phyloP scores from a whole-genome alignment of 2,113 vertebrate species.

The Ceratotherium simum region DNA sequence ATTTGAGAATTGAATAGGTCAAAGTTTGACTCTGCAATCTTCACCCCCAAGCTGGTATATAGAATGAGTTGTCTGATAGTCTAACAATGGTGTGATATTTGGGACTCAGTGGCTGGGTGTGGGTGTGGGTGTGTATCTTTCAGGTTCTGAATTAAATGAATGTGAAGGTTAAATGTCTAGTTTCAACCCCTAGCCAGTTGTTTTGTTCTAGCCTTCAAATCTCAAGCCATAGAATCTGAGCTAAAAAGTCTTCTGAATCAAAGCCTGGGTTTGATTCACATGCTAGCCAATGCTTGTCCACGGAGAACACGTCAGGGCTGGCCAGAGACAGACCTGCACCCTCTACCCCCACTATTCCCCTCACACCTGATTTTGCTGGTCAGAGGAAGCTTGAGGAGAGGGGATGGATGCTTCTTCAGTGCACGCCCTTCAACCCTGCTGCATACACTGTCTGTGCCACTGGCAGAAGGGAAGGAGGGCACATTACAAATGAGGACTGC shows the following conservation, averaged over 20 bases:
- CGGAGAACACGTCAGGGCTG: not conserved
- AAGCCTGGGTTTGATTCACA: not conserved
- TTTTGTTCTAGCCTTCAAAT: not conserved
- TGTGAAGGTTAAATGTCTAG: not conserved
- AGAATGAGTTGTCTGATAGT: not conserved
- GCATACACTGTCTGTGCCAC: rapidly evolving
- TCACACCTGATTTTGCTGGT: rapidly evolving
- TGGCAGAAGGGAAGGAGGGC: not conserved
- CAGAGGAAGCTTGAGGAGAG: not conserved
- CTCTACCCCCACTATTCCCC: rapidly evolving
- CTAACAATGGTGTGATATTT: not conserved
- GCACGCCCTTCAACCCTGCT: rapidly evolving
- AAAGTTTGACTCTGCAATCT: not conserved
- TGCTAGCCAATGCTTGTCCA: not conserved
- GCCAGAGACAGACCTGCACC: not conserved
- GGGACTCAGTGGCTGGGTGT: not conserved
- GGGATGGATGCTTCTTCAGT: not conserved
- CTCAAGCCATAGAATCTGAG: not conserved
- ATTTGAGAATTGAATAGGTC: not conserved
- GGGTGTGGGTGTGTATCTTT: not conserved
- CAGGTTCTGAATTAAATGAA: not conserved
- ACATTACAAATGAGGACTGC: not conserved
- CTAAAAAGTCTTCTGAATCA: not conserved
- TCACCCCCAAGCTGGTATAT: not conserved
- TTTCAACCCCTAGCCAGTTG: not conserved